Evolutionary conservation across 2,888 invertebrate species (phyloP), one percentile per base, ranked within the genome.

Genomic region (Notodonta ziczac): DNA sequence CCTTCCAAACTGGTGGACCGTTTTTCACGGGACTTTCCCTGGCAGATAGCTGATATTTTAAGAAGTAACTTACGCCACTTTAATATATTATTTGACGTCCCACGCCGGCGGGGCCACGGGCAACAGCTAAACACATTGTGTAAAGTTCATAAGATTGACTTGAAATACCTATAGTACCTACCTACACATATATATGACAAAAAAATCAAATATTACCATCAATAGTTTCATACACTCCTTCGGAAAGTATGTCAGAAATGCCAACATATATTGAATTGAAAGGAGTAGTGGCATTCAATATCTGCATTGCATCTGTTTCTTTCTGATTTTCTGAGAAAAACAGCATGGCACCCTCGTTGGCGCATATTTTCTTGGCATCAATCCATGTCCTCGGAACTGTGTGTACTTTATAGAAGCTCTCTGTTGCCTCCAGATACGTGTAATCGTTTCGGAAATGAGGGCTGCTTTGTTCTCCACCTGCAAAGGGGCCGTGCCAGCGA

Each of bases 361-460:
- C 76, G 62, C 91, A 91, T n/a, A 65, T 69, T 5, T 63, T 73
- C 64, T 83, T 85, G 0, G 89, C 90, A 0, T 85, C 82, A 6
- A 72, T 53, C 89, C 89, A 91, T 8, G 70, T 74, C 61, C 77
- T 82, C 5, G 77, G 78, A 16, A 84, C 55, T 0, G 86, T 87
- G 57, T 90, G 87, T 35, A 90, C 76, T 73, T 91, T 91, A 73
- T 90, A 91, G 61, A 90, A 91, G 62, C 83, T 81, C 6, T 80
- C 57, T 6, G 81, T 73, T 0, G 62, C 65, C 14, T 84, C 79
- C 60, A 89, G 56, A 63, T 77, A 90, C 8, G 60, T 79, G 68
- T 90, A 91, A 70, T 91, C 90, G 46, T 81, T 84, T 6, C 90
- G 83, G 65, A 90, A 91, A 67, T 86, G 86, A 79, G 83, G 13